Base-by-base conservation (phyloP, 1,140 invertebrate species). In the Cryptotermes secundus region DNA sequence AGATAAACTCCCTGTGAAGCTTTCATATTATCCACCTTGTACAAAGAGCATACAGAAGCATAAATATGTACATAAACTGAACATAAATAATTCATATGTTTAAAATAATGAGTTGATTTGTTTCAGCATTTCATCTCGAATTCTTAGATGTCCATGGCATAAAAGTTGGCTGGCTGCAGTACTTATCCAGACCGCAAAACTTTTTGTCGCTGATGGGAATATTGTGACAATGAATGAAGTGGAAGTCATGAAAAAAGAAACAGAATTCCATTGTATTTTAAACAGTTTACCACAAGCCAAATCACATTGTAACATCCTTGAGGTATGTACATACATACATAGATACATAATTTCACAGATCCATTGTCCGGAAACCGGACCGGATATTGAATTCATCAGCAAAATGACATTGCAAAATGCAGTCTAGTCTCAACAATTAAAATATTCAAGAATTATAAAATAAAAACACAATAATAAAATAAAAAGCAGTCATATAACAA, bases 81-180 rank as follows among this genome's bases (percentile, higher is more conserved):
- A 72, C 59, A 31, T 4, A 10, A 9, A 10, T 72, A 0, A 6
- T 26, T n/a, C n/a, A n/a, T 72, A 7, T 72, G 26, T 72, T 31
- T 7, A n/a, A 72, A 31, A 31, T 72, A 72, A 31, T 26, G 12
- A 16, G 26, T 72, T 34, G 12, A 26, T 81, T 26, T 81, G 24
- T 81, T 81, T 81, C 80, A 81, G 80, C 36, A 35, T 49, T 81
- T 49, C 80, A 38, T 38, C 80, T 26, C 80, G 34, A 49, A 38
- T 81, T n/a, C 34, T 81, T 81, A 34, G 34, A n/a, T 38, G 7
- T 81, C 80, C 80, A 7, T 81, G 80, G 80, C 80, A 81, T 38
- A 31, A 81, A 34, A 81, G 80, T n/a, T 81, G 80, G 80, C 80
- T 81, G 7, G 80, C 80, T 38, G 80, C 34, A 81, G 34, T 81